Base-by-base conservation (phyloP, 2,888 invertebrate genomes). In the Xestia xanthographa region DNA sequence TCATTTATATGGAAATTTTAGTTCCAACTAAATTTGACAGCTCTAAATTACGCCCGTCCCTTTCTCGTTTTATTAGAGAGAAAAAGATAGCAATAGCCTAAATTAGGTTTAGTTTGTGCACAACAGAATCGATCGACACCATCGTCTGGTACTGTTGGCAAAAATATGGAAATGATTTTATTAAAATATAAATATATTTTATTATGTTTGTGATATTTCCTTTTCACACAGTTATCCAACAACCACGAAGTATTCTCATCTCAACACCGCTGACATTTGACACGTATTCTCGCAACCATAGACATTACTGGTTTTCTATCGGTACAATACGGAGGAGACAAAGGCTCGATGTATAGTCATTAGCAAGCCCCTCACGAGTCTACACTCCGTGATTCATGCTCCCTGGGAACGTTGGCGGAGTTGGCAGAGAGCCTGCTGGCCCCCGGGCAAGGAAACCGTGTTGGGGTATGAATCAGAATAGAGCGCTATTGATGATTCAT, bases 281-380 rank as follows among this genome's bases (percentile, higher is more conserved):
- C 75, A 82, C 34, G 72, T 76, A 85, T 79, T 75, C 72, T 80
- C 34, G n/a, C n/a, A 72, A 56, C 58, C 65, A 60, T 69, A 72
- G 63, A 77, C 74, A 76, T 76, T 79, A 77, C 58, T 74, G 48
- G 72, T 80, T 87, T 86, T 84, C 81, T 85, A 82, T 85, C 83
- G 69, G 80, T 86, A 86, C 84, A 85, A 74, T 88, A 86, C 80
- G 74, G 74, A 71, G 83, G 86, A 87, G 88, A 91, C 90, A 92
- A 91, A 92, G 90, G 83, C 88, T 83, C 84, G 82, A 86, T 85
- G 87, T 87, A 86, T 82, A 84, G 85, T 87, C 86, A 90, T 91
- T 92, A 90, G 88, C 82, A 93, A 82, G 85, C 91, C 68, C 86
- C 91, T 92, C 93, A 92, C 93, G 92, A 91, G 82, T 83, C 84